Percentiles rank a stretch among this genome's conserved stretches.
phyloP scores from a whole-genome alignment of 2,113 vertebrate genomes.

The Recurvirostra avosetta region DNA sequence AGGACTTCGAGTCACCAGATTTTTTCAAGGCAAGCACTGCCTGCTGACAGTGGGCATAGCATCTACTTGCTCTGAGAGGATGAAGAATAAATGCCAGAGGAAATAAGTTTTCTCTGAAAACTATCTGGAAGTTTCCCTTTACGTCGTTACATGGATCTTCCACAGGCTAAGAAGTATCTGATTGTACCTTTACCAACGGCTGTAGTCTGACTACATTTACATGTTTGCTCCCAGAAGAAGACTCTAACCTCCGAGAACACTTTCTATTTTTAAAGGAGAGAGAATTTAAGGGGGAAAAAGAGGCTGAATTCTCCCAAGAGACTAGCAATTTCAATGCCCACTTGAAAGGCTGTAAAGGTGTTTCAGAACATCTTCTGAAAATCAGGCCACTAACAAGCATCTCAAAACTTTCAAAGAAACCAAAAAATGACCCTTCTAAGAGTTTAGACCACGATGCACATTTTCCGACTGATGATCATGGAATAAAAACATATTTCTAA shows the following conservation, averaged over 20 bases:
- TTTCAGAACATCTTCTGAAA: conserved; percentile 42
- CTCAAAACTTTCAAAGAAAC: conserved; percentile 48
- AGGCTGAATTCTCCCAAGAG: not conserved
- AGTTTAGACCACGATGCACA: conserved; percentile 39
- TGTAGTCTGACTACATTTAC: not conserved
- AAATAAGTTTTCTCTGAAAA: not conserved
- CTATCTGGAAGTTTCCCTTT: not conserved
- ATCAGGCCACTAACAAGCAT: conserved; percentile 12
- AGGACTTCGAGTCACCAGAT: not conserved
- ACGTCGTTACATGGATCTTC: not conserved
- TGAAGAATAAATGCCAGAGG: not conserved
- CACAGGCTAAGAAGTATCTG: not conserved
- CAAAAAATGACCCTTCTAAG: conserved; percentile 49
- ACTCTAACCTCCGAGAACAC: not conserved
- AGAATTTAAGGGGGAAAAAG: not conserved
- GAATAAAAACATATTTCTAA: conserved; percentile 55
- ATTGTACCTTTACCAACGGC: not conserved
- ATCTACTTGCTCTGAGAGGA: not conserved
- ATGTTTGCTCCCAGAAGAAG: not conserved
- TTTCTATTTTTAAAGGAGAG: conserved; percentile 27
- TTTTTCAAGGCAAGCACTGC: not conserved
- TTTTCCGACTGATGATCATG: conserved; percentile 22
- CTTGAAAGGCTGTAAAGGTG: conserved; percentile 58
- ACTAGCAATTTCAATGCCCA: conserved; percentile 4
- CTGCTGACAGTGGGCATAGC: not conserved